phyloP scores from a whole-genome alignment of 2,113 vertebrate species.

The Odontesthes bonariensis region DNA sequence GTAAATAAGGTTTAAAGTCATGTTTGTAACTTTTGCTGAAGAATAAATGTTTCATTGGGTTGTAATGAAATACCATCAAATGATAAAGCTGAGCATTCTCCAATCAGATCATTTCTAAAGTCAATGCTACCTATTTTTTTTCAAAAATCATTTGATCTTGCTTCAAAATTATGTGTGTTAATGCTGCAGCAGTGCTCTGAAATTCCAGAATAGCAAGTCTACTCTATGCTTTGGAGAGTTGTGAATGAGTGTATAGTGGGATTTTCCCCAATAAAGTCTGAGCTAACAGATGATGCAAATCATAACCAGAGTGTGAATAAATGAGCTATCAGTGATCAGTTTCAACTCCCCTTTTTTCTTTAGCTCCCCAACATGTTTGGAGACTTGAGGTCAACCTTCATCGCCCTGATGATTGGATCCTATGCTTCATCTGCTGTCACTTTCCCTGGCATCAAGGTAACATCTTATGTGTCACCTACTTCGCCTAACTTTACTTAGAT shows the following conservation, averaged over 20 bases:
- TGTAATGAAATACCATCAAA: background rate
- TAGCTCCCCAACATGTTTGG: conserved; percentile 99
- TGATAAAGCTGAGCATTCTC: background rate
- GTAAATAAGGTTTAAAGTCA: background rate
- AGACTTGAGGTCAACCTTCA: conserved; percentile 97
- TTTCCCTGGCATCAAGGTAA: conserved; percentile 96
- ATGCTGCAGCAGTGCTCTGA: too few species aligned
- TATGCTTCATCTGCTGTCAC: conserved; percentile 98
- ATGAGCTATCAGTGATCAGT: background rate
- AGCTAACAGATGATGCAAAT: too few species aligned
- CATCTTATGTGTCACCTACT: background rate
- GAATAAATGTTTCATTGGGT: background rate
- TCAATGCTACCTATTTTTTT: too few species aligned
- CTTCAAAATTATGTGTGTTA: too few species aligned
- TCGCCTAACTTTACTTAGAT: background rate
- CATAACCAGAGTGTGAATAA: background rate
- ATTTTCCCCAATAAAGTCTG: too few species aligned
- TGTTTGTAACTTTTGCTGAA: background rate
- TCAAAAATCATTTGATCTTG: too few species aligned
- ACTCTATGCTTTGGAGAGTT: too few species aligned
- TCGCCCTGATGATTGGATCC: conserved; percentile 98
- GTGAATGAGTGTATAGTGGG: too few species aligned
- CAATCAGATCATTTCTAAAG: too few species aligned
- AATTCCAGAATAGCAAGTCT: too few species aligned
- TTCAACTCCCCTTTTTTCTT: conserved; percentile 2